A percentile compares a stretch with the other conserved stretches of the same genome.
Evolutionary conservation across 2,797 vertebrate species (phyloP).

Genomic region (Ara ararauna): DNA sequence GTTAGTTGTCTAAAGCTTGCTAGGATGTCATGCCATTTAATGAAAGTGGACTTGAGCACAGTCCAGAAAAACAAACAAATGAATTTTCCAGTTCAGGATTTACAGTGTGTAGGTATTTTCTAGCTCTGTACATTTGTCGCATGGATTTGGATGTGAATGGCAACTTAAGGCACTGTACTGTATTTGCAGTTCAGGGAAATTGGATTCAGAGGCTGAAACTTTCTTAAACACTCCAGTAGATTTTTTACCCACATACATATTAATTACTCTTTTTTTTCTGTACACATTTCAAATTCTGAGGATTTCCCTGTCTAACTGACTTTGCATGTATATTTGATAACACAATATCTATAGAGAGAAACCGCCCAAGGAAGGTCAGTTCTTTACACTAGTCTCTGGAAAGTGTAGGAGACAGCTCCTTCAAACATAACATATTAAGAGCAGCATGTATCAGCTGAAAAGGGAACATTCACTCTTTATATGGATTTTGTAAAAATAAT

Average conservation of each 20-base stretch:
- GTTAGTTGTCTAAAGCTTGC: background rate
- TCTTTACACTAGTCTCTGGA: background rate
- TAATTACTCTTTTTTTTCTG: background rate
- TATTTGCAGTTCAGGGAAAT: background rate
- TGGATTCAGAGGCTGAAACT: background rate
- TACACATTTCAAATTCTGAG: background rate
- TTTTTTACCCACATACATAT: background rate
- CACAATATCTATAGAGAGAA: background rate
- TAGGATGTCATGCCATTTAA: background rate
- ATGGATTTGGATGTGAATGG: background rate
- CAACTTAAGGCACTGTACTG: background rate
- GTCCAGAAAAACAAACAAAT: background rate
- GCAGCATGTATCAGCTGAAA: background rate
- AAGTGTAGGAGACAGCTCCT: background rate
- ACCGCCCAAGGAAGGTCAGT: background rate
- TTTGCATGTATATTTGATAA: background rate
- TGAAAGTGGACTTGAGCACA: background rate
- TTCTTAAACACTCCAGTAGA: background rate
- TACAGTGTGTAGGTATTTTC: background rate
- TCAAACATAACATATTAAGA: background rate
- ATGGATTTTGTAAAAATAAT: background rate
- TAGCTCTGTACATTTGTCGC: background rate
- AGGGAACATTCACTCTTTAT: background rate
- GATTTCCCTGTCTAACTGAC: background rate
- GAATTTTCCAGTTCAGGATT: background rate